A percentile compares a stretch with the other conserved stretches of the same genome.
Conservation (phyloP, 2,797 vertebrate genomes). For the Lepidocolaptes lacrymiger region DNA sequence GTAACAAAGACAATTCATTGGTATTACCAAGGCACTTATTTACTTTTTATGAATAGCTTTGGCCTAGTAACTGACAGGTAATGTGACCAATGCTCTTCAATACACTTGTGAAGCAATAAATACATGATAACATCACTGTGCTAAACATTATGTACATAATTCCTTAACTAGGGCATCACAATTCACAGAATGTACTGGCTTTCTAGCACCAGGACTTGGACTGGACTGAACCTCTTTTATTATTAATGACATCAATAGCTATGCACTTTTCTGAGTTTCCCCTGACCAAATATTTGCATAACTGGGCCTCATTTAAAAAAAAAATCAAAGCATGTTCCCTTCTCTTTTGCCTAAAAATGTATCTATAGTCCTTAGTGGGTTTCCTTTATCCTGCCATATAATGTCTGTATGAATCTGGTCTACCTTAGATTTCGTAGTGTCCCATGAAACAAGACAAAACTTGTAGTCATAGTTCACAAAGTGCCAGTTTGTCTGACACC, state of each 20-base stretch:
- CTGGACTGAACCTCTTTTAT: background rate
- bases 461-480: background rate
- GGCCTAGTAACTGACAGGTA: background rate
- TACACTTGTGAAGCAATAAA: background rate
- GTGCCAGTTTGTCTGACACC: background rate
- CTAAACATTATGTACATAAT: background rate
- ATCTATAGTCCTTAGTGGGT: background rate
- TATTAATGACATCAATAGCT: background rate
- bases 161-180: background rate
- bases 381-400: background rate
- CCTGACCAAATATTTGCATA: background rate
- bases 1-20: background rate
- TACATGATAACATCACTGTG: background rate
- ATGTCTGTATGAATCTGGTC: background rate
- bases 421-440: background rate
- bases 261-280: background rate
- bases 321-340: background rate
- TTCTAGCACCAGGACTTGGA: background rate
- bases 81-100: background rate
- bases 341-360: background rate
- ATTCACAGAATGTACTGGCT: background rate
- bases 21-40: background rate
- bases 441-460: background rate
- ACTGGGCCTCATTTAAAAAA: background rate
- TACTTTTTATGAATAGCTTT: background rate